These are phyloP conservation scores for Takifugu bimaculatus DNA, from an alignment of 2,113 vertebrate species.

Conservation along the genomic window DNA sequence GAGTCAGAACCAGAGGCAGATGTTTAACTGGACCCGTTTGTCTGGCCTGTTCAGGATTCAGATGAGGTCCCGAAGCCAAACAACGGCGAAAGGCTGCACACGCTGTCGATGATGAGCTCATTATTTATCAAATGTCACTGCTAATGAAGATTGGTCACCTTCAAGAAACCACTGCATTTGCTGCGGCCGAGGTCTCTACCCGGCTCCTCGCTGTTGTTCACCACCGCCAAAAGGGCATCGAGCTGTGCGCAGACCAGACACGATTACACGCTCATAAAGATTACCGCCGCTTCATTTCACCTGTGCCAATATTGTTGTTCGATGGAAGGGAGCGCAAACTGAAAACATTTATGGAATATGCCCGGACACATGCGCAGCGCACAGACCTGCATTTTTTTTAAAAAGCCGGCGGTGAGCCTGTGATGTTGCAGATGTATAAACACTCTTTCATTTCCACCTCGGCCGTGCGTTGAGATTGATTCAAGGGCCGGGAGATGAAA, in stretches of 20 bases:
- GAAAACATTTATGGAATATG: constrained; percentile 20
- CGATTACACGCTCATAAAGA: constrained; percentile 26
- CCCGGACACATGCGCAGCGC: constrained; percentile 1
- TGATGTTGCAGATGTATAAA: constrained; percentile 51
- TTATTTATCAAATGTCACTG: constrained; percentile 50
- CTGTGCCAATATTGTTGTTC: constrained; percentile 13
- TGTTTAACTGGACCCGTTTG: constrained; percentile 5
- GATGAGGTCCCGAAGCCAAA: constrained; percentile 22
- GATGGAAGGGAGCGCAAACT: constrained; percentile 18
- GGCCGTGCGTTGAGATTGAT: constrained; percentile 57
- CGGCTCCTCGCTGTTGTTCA: neutral
- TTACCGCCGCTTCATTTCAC: constrained; percentile 25
- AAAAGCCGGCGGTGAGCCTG: constrained; percentile 21
- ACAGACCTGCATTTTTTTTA: constrained; percentile 14
- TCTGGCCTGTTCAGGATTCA: constrained; percentile 11
- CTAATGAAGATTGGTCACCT: constrained; percentile 53
- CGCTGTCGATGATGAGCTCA: constrained; percentile 31
- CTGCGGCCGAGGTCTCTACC: constrained; percentile 37
- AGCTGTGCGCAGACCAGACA: constrained; percentile 9
- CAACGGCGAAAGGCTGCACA: constrained; percentile 3
- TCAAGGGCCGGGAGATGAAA: constrained; percentile 56
- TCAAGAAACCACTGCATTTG: constrained; percentile 38
- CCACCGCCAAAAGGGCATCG: constrained; percentile 7
- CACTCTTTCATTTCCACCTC: constrained; percentile 54
- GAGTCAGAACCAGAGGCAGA: constrained; percentile 17